A percentile compares a stretch with the other conserved stretches of the same genome.
Evolutionary conservation across 2,888 invertebrate species (phyloP).

Genomic region (Rhagium mordax): DNA sequence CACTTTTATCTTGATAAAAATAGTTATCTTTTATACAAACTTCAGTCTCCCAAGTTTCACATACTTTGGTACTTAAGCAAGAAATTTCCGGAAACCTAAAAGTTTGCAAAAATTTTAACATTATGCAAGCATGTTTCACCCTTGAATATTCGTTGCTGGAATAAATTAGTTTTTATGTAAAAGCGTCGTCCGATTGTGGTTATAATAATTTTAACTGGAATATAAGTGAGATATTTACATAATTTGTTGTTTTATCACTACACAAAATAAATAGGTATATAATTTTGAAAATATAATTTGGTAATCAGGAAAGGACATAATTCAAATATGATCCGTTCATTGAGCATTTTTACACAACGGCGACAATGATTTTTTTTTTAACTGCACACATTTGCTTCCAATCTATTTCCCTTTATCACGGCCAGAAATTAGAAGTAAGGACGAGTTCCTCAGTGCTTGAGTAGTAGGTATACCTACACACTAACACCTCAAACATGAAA

Average conservation of each 20-base stretch:
- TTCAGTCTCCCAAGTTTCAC: conserved; percentile 46
- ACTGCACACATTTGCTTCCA: no score
- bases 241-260: not conserved
- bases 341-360: no score
- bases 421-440: no score
- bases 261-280: not conserved
- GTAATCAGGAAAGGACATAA: not conserved
- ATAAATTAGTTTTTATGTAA: conserved; percentile 43
- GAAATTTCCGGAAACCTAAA: conserved; percentile 46
- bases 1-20: conserved; percentile 51
- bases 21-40: conserved; percentile 49
- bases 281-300: not conserved
- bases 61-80: conserved; percentile 47
- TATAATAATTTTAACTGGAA: not conserved
- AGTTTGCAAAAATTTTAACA: conserved; percentile 40
- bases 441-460: no score
- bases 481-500: no score
- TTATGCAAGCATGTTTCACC: conserved; percentile 39
- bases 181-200: conserved; percentile 9
- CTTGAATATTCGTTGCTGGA: conserved; percentile 37
- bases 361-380: no score
- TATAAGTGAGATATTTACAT: conserved; percentile 4
- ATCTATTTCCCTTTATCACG: no score
- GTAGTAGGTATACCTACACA: no score
- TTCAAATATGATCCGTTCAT: not conserved